Conservation (phyloP, 1,140 invertebrate genomes). For the Leptinotarsa defecta region DNA sequence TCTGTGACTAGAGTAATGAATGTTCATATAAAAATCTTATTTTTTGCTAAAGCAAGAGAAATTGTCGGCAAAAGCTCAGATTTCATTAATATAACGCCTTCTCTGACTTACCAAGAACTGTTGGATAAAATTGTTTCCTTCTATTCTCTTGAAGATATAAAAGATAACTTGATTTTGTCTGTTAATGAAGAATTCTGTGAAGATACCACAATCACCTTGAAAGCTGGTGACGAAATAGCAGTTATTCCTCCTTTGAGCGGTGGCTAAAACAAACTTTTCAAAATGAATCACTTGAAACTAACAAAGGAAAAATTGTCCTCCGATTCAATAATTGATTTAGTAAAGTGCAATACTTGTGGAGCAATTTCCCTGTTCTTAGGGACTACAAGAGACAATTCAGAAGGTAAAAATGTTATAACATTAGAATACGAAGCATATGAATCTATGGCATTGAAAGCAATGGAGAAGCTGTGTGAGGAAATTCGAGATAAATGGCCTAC, state of each 20-base stretch:
- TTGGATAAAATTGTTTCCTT: constrained; percentile 62
- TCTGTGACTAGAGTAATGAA: background rate
- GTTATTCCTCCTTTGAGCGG: constrained; percentile 88
- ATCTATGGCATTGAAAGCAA: constrained; percentile 84
- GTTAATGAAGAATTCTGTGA: constrained; percentile 77
- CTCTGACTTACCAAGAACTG: constrained; percentile 62
- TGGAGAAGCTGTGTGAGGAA: constrained; percentile 77
- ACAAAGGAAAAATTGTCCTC: constrained; percentile 70
- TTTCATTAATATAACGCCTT: constrained; percentile 58
- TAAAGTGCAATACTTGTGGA: constrained; percentile 77
- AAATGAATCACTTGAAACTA: constrained; percentile 72
- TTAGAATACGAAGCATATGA: constrained; percentile 95
- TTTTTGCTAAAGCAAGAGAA: constrained; percentile 88
- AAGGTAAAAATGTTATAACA: constrained; percentile 78
- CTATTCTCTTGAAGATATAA: constrained; percentile 72
- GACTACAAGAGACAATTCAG: constrained; percentile 88
- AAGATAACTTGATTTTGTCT: constrained; percentile 74
- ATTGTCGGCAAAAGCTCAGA: constrained; percentile 67
- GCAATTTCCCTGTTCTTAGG: constrained; percentile 90
- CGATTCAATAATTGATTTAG: constrained; percentile 68
- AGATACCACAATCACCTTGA: constrained; percentile 63
- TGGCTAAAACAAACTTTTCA: constrained; percentile 61
- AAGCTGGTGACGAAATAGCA: constrained; percentile 75
- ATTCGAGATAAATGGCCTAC: constrained; percentile 72
- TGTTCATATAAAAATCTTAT: constrained; percentile 61